phyloP scores from a whole-genome alignment of 2,888 invertebrate genomes.

The Copidosoma aretas region DNA sequence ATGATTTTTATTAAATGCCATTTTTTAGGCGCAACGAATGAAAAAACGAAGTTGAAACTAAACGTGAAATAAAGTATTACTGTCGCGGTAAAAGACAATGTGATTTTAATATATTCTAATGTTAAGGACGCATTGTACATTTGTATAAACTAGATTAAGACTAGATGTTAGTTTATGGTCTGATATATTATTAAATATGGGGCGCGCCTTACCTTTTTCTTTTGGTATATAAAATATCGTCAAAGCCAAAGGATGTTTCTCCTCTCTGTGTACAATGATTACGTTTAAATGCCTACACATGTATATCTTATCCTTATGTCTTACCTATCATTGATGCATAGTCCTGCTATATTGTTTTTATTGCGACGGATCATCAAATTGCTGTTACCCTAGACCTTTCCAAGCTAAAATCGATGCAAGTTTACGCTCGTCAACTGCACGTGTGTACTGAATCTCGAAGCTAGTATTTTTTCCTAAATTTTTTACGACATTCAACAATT shows the following conservation, averaged over 20 bases:
- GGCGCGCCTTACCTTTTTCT: conserved; percentile 36
- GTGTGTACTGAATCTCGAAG: conserved; percentile 10
- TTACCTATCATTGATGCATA: conserved; percentile 29
- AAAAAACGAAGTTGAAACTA: conserved; percentile 27
- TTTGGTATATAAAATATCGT: conserved; percentile 33
- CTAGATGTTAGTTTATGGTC: conserved; percentile 61
- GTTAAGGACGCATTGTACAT: conserved; percentile 56
- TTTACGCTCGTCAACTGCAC: conserved; percentile 29
- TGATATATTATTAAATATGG: conserved; percentile 45
- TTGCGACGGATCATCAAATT: conserved; percentile 33
- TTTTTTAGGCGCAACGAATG: conserved; percentile 41
- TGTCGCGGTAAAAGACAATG: conserved; percentile 45
- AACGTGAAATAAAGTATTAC: conserved; percentile 44
- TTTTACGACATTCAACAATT: neutral
- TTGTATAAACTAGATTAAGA: conserved; percentile 60
- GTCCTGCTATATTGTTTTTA: conserved; percentile 36
- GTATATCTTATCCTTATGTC: neutral
- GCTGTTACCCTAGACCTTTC: conserved; percentile 38
- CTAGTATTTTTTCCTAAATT: neutral
- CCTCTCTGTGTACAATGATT: conserved; percentile 21
- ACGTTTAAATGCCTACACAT: neutral
- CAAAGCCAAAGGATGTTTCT: conserved; percentile 37
- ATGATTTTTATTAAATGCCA: conserved; percentile 36
- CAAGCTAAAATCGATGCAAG: conserved; percentile 38
- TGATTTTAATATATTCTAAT: conserved; percentile 46